Evolutionary conservation across 1,140 invertebrate species (phyloP), one percentile per base, ranked within the genome.

Genomic region (Rhysida immarginata): DNA sequence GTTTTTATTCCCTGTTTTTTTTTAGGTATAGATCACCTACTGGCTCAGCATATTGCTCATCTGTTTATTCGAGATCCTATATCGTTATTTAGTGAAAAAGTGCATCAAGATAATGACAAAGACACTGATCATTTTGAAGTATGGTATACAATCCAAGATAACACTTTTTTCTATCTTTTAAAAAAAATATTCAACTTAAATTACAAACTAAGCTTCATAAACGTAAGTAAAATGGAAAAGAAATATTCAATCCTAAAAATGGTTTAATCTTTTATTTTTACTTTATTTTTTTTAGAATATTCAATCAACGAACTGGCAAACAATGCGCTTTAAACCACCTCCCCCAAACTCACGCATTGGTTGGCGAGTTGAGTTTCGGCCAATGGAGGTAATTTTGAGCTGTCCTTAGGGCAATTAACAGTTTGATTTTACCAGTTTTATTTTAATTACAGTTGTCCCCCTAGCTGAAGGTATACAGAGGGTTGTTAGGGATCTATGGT

Each of bases 301-400:
- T 63, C 96, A 99, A 71, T 98, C 95, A 0, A 99, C 96, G 3
- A 99, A 99, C 74, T 99, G 96, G 96, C 96, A 99, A 77, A 97
- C 95, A 8, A 97, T 99, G 96, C 78, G 96, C 18, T 99, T 99
- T 72, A 99, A 99, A 72, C 92, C 94, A 45, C 96, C 96, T 55
- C 89, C 91, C 21, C 84, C 87, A 1, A 84, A 94, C 67, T 95
- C 91, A 13, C 80, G 85, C 42, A 97, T 99, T 68, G 95, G 96
- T 18, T 99, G 96, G 96, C 77, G 96, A 59, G 96, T 99, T 1
- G 96, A 99, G 75, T 99, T 99, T 74, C 80, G 96, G 45, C 95
- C 96, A 29, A 98, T 94, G 70, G 96, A 99, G 76, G 68, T 69
- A 26, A 27, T n/a, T n/a, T n/a, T n/a, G n/a, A n/a, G n/a, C n/a